Evolutionary conservation across 2,888 invertebrate genomes (phyloP), one percentile per base, ranked within the genome.

Genomic region (Pteria penguin): DNA sequence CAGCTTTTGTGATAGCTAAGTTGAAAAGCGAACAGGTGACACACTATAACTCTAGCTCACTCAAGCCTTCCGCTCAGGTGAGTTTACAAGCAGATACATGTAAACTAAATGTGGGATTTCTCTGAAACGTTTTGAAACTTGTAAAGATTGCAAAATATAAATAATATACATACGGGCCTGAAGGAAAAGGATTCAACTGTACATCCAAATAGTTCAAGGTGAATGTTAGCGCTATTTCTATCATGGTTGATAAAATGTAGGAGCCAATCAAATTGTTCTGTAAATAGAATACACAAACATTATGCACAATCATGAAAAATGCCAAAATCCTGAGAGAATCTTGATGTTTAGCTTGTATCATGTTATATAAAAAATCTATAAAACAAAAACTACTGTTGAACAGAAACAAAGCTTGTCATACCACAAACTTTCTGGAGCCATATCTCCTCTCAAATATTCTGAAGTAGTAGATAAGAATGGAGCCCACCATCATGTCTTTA

Each of bases 361-460:
- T 58, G 24, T 1, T 36, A 18, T 24, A 36, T 4, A 27, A n/a
- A n/a, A n/a, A n/a, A n/a, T n/a, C n/a, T n/a, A n/a, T n/a, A n/a
- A n/a, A n/a, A n/a, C n/a, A n/a, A n/a, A n/a, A n/a, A n/a, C n/a
- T n/a, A n/a, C n/a, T n/a, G n/a, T n/a, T n/a, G n/a, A n/a, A n/a
- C n/a, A n/a, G n/a, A n/a, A n/a, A n/a, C n/a, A n/a, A n/a, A n/a
- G n/a, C n/a, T n/a, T n/a, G n/a, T n/a, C n/a, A n/a, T n/a, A 92
- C 92, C 45, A 92, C 90, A 88, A 93, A 94, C 85, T 93, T 93
- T 76, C 91, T 90, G 26, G 93, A 93, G 18, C 94, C 94, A 90
- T 93, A 93, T 76, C 93, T 85, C 78, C 93, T 88, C 86, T 94
- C 94, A 91, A 94, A 93, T 75, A 94, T 91, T 79, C 93, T 90